phyloP scores from a whole-genome alignment of 2,113 vertebrate species.

The Nipponia nippon region DNA sequence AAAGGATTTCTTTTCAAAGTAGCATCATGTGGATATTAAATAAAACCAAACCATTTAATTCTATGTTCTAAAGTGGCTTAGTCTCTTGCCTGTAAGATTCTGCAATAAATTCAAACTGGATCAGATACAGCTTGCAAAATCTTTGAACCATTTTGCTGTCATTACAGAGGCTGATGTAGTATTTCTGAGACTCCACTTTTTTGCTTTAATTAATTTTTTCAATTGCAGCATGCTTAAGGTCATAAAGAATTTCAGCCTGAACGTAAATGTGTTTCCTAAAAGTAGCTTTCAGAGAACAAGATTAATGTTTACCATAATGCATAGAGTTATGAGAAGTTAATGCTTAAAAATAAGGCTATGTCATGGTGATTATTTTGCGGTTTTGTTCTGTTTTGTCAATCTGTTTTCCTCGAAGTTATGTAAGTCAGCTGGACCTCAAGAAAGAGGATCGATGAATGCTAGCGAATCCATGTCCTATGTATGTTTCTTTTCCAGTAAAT shows the following conservation, averaged over 20 bases:
- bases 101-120: slow-evolving; percentile 42
- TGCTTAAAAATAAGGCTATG: not conserved
- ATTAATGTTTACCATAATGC: not conserved
- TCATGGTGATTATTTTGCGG: not conserved
- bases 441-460: not conserved
- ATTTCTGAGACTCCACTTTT: not conserved
- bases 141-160: not conserved
- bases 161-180: not conserved
- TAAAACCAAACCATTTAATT: slow-evolving; percentile 40
- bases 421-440: not conserved
- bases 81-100: not conserved
- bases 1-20: slow-evolving; percentile 43
- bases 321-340: not conserved
- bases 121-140: slow-evolving; percentile 26
- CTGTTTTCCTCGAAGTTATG: not conserved
- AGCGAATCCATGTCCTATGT: not conserved
- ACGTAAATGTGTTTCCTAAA: not conserved
- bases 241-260: not conserved
- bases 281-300: not conserved
- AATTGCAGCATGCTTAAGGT: not conserved
- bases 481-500: not conserved
- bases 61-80: slow-evolving; percentile 7
- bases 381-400: not conserved
- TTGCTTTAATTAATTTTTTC: slow-evolving; percentile 16
- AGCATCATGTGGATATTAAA: slow-evolving; percentile 54